These are phyloP conservation scores for Trachymyrmex cornetzi DNA, from an alignment of 1,140 invertebrate genomes.

Conservation along the genomic window DNA sequence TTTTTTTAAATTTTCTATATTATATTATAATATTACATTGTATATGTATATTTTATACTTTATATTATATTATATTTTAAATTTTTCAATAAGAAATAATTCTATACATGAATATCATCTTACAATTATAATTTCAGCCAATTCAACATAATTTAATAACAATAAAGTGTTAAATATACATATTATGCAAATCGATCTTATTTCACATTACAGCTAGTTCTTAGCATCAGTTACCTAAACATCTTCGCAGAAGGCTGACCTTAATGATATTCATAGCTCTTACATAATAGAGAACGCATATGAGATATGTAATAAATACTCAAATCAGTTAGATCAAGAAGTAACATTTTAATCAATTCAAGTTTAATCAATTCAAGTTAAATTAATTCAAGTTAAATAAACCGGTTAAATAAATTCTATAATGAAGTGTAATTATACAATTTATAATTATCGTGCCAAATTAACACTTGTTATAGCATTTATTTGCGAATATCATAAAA, in stretches of 20 bases:
- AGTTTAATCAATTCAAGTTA: neutral
- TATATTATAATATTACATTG: too few relatives aligned
- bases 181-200: neutral
- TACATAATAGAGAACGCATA: neutral
- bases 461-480: neutral
- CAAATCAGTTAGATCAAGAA: neutral
- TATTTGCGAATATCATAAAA: neutral
- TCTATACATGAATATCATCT: too few relatives aligned
- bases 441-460: neutral
- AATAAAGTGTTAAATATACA: neutral
- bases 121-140: too few relatives aligned
- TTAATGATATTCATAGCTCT: constrained; percentile 27
- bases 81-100: too few relatives aligned
- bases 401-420: too few relatives aligned
- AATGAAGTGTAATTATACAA: neutral
- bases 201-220: neutral
- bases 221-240: neutral
- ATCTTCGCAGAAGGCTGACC: neutral
- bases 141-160: neutral
- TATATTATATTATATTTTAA: too few relatives aligned
- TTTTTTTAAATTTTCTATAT: too few relatives aligned
- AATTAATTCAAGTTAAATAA: too few relatives aligned
- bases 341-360: neutral
- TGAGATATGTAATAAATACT: neutral
- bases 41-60: too few relatives aligned